A percentile compares a stretch with the other conserved stretches of the same genome.
phyloP scores from a whole-genome alignment of 2,797 vertebrate genomes.

The Hippocampus kuda region DNA sequence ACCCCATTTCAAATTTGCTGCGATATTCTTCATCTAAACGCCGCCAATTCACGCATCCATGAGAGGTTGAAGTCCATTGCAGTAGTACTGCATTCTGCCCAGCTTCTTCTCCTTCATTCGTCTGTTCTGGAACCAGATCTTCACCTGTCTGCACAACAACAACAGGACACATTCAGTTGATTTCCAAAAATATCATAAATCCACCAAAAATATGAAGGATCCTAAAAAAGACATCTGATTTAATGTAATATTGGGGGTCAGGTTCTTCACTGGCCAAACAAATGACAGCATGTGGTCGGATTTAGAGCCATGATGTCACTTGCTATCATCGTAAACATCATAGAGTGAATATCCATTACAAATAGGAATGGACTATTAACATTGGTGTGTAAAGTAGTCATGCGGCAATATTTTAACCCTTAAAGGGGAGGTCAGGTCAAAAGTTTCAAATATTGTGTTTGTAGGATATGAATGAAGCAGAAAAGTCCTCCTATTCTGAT shows the following conservation, averaged over 20 bases:
- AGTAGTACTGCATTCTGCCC: conserved; percentile 59
- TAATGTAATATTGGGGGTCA: neutral
- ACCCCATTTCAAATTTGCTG: neutral
- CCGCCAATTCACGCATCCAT: conserved; percentile 1
- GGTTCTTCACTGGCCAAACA: neutral
- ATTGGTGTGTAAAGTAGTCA: neutral
- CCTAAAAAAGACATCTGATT: neutral
- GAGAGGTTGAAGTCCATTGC: conserved; percentile 53
- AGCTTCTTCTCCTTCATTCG: conserved; percentile 97
- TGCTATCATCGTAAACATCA: neutral
- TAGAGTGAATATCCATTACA: neutral
- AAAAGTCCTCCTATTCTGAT: too few species aligned
- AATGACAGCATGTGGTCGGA: neutral
- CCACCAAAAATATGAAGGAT: neutral
- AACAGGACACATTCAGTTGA: neutral
- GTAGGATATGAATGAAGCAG: too few species aligned
- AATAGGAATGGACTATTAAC: neutral
- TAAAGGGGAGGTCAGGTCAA: too few species aligned
- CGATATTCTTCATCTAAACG: neutral
- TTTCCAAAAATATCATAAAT: neutral
- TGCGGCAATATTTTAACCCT: neutral
- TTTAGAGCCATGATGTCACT: conserved; percentile 4
- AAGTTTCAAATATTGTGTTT: too few species aligned
- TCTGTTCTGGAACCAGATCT: conserved; percentile 97
- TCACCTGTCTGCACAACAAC: conserved; percentile 75